These are phyloP conservation scores for Bombus pyrosoma DNA, from an alignment of 1,140 invertebrate species.

Conservation along the genomic window DNA sequence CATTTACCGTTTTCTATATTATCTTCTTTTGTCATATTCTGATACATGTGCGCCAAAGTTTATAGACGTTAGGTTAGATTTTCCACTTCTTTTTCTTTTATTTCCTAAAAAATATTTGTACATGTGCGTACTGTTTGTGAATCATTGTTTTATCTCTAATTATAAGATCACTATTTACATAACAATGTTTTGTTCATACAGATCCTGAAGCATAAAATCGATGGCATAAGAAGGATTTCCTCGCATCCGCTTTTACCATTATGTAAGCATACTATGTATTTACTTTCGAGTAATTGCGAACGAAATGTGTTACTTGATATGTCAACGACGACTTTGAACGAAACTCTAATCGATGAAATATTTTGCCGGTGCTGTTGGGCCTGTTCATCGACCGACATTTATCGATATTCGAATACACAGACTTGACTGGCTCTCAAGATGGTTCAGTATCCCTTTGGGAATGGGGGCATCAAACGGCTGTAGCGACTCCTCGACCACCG, in stretches of 20 bases:
- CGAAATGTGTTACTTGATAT: too few species aligned
- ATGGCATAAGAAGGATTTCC: slow-evolving; percentile 97
- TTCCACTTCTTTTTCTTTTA: slow-evolving; percentile 6
- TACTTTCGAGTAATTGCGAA: neutral
- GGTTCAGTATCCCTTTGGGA: slow-evolving; percentile 99
- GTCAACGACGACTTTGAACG: neutral
- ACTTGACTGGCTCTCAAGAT: slow-evolving; percentile 98
- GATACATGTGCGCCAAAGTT: slow-evolving; percentile 24
- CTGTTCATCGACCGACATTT: neutral
- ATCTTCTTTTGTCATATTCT: neutral
- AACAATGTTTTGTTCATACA: slow-evolving; percentile 76
- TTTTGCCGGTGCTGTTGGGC: slow-evolving; percentile 10
- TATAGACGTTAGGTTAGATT: slow-evolving; percentile 43
- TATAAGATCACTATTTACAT: neutral
- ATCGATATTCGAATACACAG: slow-evolving; percentile 80
- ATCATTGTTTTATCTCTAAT: slow-evolving; percentile 13
- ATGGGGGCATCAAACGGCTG: slow-evolving; percentile 96
- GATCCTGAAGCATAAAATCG: slow-evolving; percentile 94
- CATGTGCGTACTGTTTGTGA: slow-evolving; percentile 46
- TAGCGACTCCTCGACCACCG: slow-evolving; percentile 93
- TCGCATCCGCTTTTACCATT: slow-evolving; percentile 97
- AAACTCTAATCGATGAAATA: slow-evolving; percentile 50
- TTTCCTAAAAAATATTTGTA: slow-evolving; percentile 20
- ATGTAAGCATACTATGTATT: slow-evolving; percentile 87
- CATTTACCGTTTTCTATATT: neutral